Percentiles rank a stretch among this genome's conserved stretches.
Conservation (phyloP, 1,140 invertebrate species). For the Harpegnathos saltator region DNA sequence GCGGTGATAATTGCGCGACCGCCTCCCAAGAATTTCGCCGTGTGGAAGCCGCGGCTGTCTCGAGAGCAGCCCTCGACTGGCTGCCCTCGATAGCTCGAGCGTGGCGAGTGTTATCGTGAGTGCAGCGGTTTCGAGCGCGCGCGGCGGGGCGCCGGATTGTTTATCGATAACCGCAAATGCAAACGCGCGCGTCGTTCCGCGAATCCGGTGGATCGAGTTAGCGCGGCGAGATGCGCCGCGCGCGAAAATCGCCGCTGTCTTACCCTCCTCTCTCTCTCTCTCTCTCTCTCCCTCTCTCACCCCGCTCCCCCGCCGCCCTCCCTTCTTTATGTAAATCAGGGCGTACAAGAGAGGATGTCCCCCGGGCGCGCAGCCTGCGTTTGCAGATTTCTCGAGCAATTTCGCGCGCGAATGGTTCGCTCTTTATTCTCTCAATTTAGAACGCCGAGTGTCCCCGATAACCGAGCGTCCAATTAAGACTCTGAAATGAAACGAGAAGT, state of each 20-base stretch:
- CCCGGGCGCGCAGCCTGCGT: not conserved
- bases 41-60: slow-evolving; percentile 26
- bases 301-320: not conserved
- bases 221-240: not conserved
- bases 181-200: slow-evolving; percentile 2
- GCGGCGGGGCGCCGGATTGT: slow-evolving; percentile 42
- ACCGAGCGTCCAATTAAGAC: not conserved
- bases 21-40: not conserved
- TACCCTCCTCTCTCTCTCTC: not conserved
- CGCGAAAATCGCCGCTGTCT: slow-evolving; percentile 22
- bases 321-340: not conserved
- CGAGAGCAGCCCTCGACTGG: slow-evolving; percentile 1
- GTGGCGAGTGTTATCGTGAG: slow-evolving; percentile 35
- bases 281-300: not conserved
- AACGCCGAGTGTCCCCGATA: not conserved
- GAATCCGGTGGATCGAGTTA: slow-evolving; percentile 11
- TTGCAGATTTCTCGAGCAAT: not conserved
- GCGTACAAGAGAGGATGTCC: not conserved
- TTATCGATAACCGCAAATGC: slow-evolving; percentile 48
- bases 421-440: not conserved
- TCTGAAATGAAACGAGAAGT: not conserved
- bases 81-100: slow-evolving; percentile 23
- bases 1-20: slow-evolving; percentile 40
- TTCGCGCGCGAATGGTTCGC: not conserved
- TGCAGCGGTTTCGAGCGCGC: slow-evolving; percentile 23